Evolutionary conservation across 2,888 invertebrate genomes (phyloP).

Genomic region (Rhagonycha lutea): DNA sequence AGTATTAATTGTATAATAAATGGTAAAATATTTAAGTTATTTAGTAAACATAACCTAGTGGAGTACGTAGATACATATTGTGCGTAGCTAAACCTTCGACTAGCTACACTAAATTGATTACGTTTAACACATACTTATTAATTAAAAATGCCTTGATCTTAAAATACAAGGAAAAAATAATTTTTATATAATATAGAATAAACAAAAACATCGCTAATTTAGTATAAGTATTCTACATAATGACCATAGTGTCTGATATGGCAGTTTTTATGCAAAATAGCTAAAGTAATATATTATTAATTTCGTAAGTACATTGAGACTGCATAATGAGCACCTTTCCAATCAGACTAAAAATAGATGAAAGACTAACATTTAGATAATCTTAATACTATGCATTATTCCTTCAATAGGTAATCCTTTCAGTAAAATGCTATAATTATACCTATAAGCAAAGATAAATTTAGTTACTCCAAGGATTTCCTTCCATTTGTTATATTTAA

Average conservation of each 20-base stretch:
- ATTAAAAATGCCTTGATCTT: neutral
- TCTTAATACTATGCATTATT: too few relatives aligned
- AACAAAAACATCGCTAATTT: neutral
- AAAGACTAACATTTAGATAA: too few relatives aligned
- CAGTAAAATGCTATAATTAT: too few relatives aligned
- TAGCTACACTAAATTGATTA: neutral
- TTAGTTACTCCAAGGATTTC: too few relatives aligned
- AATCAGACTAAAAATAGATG: too few relatives aligned
- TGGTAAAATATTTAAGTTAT: neutral
- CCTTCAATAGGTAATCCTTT: too few relatives aligned
- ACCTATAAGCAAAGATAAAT: too few relatives aligned
- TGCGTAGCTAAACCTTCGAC: neutral
- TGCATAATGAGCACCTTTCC: too few relatives aligned
- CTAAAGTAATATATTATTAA: neutral
- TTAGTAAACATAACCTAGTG: neutral
- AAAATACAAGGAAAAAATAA: neutral
- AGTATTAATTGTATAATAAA: neutral
- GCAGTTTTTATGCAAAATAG: neutral
- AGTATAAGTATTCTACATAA: neutral
- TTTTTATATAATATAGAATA: neutral
- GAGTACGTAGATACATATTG: neutral
- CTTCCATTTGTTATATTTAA: too few relatives aligned
- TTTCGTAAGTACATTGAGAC: too few relatives aligned
- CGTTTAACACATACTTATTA: neutral
- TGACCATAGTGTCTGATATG: neutral